Evolutionary conservation across 2,888 invertebrate species (phyloP).

Genomic region (Aspidiotus rigidus): DNA sequence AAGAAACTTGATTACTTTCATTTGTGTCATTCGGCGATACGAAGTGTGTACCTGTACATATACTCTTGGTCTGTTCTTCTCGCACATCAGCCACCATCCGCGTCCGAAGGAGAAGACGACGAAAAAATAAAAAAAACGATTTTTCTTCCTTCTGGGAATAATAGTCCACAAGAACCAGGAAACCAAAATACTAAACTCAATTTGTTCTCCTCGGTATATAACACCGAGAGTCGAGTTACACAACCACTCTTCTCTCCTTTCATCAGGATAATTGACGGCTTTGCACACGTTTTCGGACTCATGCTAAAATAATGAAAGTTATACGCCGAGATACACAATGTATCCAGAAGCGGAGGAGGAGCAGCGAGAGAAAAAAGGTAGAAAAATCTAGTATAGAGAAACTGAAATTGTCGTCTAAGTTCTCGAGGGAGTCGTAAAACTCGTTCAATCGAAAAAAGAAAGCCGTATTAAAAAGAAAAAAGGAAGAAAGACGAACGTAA

Average conservation of each 20-base stretch:
- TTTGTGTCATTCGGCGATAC: background rate
- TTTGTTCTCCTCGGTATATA: slow-evolving; percentile 17
- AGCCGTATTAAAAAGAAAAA: background rate
- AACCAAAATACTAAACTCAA: slow-evolving; percentile 15
- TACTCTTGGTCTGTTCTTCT: background rate
- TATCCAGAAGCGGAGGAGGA: background rate
- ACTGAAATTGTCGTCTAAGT: slow-evolving; percentile 20
- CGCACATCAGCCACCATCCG: background rate
- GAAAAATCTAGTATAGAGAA: slow-evolving; percentile 7
- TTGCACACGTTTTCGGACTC: slow-evolving; percentile 12
- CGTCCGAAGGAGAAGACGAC: background rate
- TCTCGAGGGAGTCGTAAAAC: slow-evolving; percentile 27
- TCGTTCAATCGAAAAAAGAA: slow-evolving; percentile 21
- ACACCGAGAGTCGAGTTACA: slow-evolving; percentile 5
- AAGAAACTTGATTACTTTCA: slow-evolving; percentile 20
- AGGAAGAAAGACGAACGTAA: background rate
- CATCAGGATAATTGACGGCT: slow-evolving; percentile 25
- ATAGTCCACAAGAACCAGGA: background rate
- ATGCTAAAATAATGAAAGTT: background rate
- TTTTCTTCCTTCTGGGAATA: slow-evolving; percentile 21
- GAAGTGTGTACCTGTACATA: background rate
- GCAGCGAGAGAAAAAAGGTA: slow-evolving; percentile 8
- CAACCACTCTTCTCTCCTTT: background rate
- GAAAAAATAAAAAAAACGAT: slow-evolving; percentile 20
- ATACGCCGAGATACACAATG: background rate